A percentile compares a stretch with the other conserved stretches of the same genome.
Evolutionary conservation across 1,140 invertebrate genomes (phyloP).

Genomic region (Periplaneta americana): DNA sequence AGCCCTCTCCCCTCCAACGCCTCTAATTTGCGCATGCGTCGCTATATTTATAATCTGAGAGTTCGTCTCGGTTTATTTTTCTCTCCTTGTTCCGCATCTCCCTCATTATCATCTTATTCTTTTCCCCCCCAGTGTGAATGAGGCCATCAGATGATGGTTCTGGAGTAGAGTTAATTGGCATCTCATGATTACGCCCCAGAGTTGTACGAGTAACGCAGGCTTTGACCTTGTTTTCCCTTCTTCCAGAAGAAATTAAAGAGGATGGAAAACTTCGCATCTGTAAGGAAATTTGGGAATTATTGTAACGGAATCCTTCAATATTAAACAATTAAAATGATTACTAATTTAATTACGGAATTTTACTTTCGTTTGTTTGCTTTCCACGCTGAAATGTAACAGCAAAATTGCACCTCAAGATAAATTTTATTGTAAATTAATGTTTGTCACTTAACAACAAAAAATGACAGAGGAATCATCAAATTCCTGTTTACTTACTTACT

Average conservation of each 20-base stretch:
- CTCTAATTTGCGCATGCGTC: not conserved
- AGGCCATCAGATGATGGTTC: not conserved
- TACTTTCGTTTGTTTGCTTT: too few species aligned
- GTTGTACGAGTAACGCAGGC: not conserved
- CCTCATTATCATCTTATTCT: not conserved
- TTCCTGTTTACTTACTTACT: too few species aligned
- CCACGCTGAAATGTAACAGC: too few species aligned
- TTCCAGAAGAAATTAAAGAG: not conserved
- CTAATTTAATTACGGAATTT: too few species aligned
- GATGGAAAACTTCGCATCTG: not conserved
- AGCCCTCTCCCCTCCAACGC: not conserved
- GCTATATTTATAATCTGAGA: not conserved
- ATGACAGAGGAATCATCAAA: too few species aligned
- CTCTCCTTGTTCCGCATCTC: not conserved
- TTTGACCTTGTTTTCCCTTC: not conserved
- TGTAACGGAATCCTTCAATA: too few species aligned
- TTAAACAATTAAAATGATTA: too few species aligned
- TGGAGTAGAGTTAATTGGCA: not conserved
- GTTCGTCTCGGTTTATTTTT: not conserved
- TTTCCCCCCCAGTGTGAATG: not conserved
- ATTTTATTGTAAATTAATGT: too few species aligned
- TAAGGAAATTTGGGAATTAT: not conserved
- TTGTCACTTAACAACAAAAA: too few species aligned
- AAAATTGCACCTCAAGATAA: too few species aligned
- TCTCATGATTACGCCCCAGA: not conserved